Conservation (phyloP, 2,888 invertebrate species). For the Aleiodes leptofemur region DNA sequence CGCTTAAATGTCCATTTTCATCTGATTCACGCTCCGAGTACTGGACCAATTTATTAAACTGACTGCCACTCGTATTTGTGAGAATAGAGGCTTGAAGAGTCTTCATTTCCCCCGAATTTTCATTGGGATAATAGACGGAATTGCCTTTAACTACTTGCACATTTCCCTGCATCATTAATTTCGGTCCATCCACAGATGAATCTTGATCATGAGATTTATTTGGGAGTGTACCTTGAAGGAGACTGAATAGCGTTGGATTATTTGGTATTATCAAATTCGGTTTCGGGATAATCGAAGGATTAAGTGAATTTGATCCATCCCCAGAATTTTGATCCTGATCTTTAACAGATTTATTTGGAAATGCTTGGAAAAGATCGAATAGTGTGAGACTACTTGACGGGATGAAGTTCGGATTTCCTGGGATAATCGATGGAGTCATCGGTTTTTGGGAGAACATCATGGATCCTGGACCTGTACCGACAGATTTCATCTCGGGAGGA, state of each 20-base stretch:
- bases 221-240: not conserved
- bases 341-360: too few relatives aligned
- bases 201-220: constrained; percentile 5
- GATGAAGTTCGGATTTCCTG: not conserved
- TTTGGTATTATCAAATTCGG: not conserved
- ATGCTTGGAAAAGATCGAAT: too few relatives aligned
- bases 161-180: constrained; percentile 13
- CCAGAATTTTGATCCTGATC: too few relatives aligned
- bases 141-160: constrained; percentile 33
- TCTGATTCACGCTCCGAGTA: constrained; percentile 13
- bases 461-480: constrained; percentile 13
- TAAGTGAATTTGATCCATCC: constrained; percentile 9
- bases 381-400: too few relatives aligned
- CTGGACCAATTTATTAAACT: not conserved
- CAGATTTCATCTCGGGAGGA: constrained; percentile 52
- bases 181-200: not conserved
- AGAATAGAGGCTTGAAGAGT: not conserved
- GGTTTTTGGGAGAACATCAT: constrained; percentile 31
- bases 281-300: constrained; percentile 25
- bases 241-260: not conserved
- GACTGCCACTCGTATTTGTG: not conserved
- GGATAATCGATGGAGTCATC: not conserved
- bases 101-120: not conserved
- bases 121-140: constrained; percentile 1
- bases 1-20: not conserved